Percentiles rank a stretch among this genome's conserved stretches.
phyloP scores from a whole-genome alignment of 2,797 vertebrate genomes.

The Lutra lutra region DNA sequence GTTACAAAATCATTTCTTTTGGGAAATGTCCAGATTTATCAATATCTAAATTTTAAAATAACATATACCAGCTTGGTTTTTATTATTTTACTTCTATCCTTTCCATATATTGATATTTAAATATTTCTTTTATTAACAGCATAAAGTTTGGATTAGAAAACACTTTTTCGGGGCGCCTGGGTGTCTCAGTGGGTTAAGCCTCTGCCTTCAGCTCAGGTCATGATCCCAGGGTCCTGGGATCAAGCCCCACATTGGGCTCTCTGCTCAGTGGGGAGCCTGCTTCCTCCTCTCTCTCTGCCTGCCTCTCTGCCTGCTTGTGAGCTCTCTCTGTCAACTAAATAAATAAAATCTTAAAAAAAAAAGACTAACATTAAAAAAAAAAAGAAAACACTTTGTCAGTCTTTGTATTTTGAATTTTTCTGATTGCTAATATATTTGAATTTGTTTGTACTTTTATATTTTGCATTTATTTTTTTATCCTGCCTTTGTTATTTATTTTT shows the following conservation, averaged over 20 bases:
- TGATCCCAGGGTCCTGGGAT: too few species aligned
- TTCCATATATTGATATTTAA: conserved; percentile 11
- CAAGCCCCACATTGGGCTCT: too few species aligned
- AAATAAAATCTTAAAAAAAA: too few species aligned
- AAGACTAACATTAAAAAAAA: not conserved
- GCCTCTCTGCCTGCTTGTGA: too few species aligned
- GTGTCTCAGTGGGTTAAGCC: too few species aligned
- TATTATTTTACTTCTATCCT: not conserved
- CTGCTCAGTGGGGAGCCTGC: too few species aligned
- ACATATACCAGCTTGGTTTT: not conserved
- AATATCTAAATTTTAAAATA: not conserved
- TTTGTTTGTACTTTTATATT: not conserved
- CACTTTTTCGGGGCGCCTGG: too few species aligned
- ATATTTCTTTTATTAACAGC: not conserved
- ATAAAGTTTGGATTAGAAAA: not conserved
- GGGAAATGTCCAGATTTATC: not conserved
- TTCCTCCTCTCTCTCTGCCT: too few species aligned
- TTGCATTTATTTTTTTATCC: not conserved
- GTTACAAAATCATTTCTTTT: not conserved
- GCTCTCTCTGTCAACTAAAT: too few species aligned
- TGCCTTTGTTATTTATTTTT: not conserved
- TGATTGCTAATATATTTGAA: not conserved
- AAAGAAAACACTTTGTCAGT: not conserved
- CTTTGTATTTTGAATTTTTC: not conserved
- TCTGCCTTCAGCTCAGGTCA: too few species aligned